Conservation (phyloP, 2,888 invertebrate species). For the Cerastis leucographa region DNA sequence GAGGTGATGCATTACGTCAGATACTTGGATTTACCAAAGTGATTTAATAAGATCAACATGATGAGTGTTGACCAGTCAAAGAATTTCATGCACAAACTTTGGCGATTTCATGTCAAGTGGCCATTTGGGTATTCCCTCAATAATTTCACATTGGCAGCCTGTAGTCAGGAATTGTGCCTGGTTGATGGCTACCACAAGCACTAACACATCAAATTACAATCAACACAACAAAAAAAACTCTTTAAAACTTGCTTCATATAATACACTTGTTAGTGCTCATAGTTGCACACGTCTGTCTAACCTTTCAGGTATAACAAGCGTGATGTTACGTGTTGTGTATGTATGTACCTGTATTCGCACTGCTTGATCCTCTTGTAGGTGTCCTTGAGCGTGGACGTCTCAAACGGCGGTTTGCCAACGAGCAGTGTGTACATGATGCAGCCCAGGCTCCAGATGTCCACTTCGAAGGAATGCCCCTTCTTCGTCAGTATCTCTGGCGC, state of each 20-base stretch:
- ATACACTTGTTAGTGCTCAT: neutral
- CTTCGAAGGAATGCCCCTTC: conserved; percentile 99
- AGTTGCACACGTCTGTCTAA: neutral
- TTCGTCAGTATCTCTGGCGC: conserved; percentile 99
- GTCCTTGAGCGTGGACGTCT: conserved; percentile 98
- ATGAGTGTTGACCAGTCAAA: neutral
- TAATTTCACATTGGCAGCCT: neutral
- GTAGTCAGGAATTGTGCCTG: neutral
- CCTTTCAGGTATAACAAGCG: neutral
- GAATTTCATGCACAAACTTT: neutral
- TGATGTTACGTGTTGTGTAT: neutral
- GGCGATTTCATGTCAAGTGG: neutral
- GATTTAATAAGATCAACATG: neutral
- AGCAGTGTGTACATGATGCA: conserved; percentile 99
- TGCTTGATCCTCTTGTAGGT: conserved; percentile 98
- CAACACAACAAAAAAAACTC: neutral
- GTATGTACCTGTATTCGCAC: conserved; percentile 95
- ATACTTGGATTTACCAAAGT: neutral
- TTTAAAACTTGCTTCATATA: neutral
- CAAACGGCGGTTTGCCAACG: conserved; percentile 99
- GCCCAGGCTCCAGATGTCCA: conserved; percentile 99
- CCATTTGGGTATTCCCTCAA: neutral
- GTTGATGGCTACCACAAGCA: neutral
- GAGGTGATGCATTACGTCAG: neutral
- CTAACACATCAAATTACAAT: neutral